Conservation (phyloP, 2,888 invertebrate genomes). For the Pollenia amentaria region DNA sequence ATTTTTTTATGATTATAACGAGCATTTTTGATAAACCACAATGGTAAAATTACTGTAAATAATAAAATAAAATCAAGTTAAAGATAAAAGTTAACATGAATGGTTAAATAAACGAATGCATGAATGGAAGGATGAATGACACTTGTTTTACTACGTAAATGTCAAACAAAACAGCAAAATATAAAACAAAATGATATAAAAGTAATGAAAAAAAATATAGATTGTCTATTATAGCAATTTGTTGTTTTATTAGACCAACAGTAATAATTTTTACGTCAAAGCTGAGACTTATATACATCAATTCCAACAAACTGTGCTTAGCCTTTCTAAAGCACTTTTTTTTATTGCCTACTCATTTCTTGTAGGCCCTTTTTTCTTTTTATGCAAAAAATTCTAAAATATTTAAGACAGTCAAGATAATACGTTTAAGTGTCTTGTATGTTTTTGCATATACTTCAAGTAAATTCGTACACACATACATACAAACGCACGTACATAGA, state of each 20-base stretch:
- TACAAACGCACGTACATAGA: background rate
- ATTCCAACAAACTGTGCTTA: too few species aligned
- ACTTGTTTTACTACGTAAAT: conserved; percentile 24
- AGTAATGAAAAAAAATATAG: background rate
- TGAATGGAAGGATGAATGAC: conserved; percentile 7
- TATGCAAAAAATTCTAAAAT: too few species aligned
- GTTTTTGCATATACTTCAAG: too few species aligned
- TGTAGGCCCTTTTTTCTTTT: too few species aligned
- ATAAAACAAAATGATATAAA: background rate
- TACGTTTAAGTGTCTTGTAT: too few species aligned
- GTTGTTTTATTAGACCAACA: too few species aligned
- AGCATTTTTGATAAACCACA: conserved; percentile 40
- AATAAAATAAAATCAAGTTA: conserved; percentile 42
- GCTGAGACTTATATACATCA: background rate
- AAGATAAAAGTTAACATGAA: conserved; percentile 40
- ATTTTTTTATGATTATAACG: conserved; percentile 40
- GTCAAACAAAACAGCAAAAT: background rate
- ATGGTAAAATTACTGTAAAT: conserved; percentile 28
- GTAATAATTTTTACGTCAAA: background rate
- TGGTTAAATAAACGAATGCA: background rate
- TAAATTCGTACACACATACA: too few species aligned
- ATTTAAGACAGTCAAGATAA: too few species aligned
- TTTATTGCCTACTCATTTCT: too few species aligned
- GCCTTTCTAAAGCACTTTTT: too few species aligned
- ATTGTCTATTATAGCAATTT: background rate